Conservation (phyloP, 2,113 vertebrate genomes). For the Charina bottae region DNA sequence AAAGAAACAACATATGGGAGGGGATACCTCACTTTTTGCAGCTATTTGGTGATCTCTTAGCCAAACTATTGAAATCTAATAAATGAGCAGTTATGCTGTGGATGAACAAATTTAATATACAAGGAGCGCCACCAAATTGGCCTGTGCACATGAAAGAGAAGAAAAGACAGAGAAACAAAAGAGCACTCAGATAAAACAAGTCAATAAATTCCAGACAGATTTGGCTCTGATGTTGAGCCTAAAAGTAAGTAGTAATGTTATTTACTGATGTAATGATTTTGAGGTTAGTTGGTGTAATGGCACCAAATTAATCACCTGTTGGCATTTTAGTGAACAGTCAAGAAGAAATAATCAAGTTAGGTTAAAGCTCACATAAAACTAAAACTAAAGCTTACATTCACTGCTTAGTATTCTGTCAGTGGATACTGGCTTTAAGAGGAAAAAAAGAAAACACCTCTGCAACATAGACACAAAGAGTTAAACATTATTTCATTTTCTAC, state of each 20-base stretch:
- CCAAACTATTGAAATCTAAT: slow-evolving; percentile 31
- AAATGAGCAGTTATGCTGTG: slow-evolving; percentile 25
- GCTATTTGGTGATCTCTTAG: not conserved
- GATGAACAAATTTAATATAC: slow-evolving; percentile 21
- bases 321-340: slow-evolving; percentile 26
- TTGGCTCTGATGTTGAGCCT: not conserved
- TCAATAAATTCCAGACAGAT: slow-evolving; percentile 12
- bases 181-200: not conserved
- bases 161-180: not conserved
- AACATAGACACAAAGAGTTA: slow-evolving; percentile 22
- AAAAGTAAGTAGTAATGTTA: slow-evolving; percentile 38
- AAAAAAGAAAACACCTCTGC: slow-evolving; percentile 7
- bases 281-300: slow-evolving; percentile 17
- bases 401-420: slow-evolving; percentile 26
- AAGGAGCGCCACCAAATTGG: not conserved
- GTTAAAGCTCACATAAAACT: not conserved
- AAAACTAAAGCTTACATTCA: not conserved
- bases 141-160: not conserved
- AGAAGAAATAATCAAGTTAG: slow-evolving; percentile 27
- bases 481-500: slow-evolving; percentile 1
- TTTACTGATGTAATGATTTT: slow-evolving; percentile 50
- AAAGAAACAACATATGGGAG: slow-evolving; percentile 22
- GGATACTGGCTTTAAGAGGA: not conserved
- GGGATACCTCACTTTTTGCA: not conserved
- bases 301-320: not conserved